Evolutionary conservation across 2,888 invertebrate species (phyloP), one percentile per base, ranked within the genome.

Genomic region (Hirtodrosophila trivittata): DNA sequence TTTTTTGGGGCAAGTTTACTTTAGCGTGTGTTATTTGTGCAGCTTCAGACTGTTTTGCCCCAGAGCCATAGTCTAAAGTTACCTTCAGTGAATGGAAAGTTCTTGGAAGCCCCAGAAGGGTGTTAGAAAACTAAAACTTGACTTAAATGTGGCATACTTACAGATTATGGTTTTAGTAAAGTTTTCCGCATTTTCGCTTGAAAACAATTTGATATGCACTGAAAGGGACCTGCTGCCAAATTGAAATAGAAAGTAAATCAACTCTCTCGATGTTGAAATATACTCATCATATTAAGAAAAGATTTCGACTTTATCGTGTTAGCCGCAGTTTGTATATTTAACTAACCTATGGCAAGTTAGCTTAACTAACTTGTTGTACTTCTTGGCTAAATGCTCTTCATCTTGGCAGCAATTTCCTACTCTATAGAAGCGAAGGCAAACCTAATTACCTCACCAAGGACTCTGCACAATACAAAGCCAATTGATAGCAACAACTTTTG

Each of bases 401-500:
- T 46, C 54, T 55, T 37, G 43, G 10, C 26, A 42, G 18, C 18
- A 21, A 21, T 21, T 21, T 21, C 18, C 18, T 21, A 21, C 18
- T 21, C 18, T 21, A 21, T 21, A 21, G 18, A 21, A 28, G 28
- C 28, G 2, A n/a, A 28, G 9, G 9, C 28, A n/a, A 9, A 28
- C 2, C 2, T 28, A 28, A 28, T 28, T 28, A 28, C 28, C 28
- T 28, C 28, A 28, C 4, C 14, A 9, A 9, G 7, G 5, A 6
- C 7, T 12, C 21, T 25, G 6, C 32, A 62, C 45, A 41, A 41
- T 28, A 55, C 14, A 21, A 47, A 45, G 43, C 16, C 63, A 63
- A 68, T 68, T 67, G 74, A 67, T 46, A 38, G 52, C 49, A 70
- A 57, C 57, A 68, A 70, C 46, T 54, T 50, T 68, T 54, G 32